Base-by-base conservation (phyloP, 1,140 invertebrate genomes). In the Eupeodes corollae region DNA sequence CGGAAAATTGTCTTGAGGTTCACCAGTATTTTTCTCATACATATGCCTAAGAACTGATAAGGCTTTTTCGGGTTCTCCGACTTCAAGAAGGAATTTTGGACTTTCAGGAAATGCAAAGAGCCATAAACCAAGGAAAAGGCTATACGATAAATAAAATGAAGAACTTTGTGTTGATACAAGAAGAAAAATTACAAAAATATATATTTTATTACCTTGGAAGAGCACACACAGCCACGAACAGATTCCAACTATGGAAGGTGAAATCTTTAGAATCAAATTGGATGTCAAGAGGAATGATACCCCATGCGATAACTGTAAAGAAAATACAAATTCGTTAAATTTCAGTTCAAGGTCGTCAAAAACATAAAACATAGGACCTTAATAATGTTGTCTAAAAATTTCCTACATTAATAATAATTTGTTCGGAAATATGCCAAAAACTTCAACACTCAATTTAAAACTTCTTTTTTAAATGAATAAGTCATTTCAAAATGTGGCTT, bases 41-140 rank as follows among this genome's bases (percentile, higher is more conserved):
- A 88, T 81, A 54, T 76, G 68, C 54, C 76, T 76, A 13, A 88
- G 74, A 16, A 83, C 76, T 41, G 78, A 69, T 0, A 87, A 67
- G 6, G 85, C 82, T 33, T 82, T 80, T 13, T 86, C 79, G 18
- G 82, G 75, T 49, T 84, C 78, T 40, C 84, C 83, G 61, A 79
- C 80, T 56, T 84, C 80, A 52, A 90, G 74, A 44, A 88, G 73
- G 46, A 86, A 91, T 61, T 88, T 89, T 1, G 88, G 87, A 63
- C 86, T 90, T 68, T 91, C 88, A 5, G 87, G 88, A 69, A 91
- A 87, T 21, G 78, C 74, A 46, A 85, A 73, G 3, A 89, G 72
- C 74, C 75, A 86, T 63, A 85, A 88, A 59, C 56, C 56, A 12
- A 57, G 26, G 13, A 56, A 19, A 35, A 57, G 37, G 48, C 56